Conservation (phyloP, 2,888 invertebrate species). For the Neria commutata region DNA sequence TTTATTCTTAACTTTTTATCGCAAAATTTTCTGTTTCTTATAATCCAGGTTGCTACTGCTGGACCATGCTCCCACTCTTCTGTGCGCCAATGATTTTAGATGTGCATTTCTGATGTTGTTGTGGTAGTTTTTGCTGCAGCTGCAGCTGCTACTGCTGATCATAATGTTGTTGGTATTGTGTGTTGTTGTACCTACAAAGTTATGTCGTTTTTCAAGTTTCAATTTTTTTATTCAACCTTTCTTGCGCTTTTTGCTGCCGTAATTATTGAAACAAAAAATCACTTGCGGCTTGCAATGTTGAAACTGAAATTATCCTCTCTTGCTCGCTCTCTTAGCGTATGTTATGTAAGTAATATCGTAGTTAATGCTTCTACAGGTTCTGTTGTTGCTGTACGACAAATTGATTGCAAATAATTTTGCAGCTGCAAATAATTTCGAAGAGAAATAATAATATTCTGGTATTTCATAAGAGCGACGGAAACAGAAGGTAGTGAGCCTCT, state of each 20-base stretch:
- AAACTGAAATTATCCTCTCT: conserved; percentile 33
- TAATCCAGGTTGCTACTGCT: too few relatives aligned
- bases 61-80: too few relatives aligned
- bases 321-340: background rate
- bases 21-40: too few relatives aligned
- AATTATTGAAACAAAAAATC: conserved; percentile 26
- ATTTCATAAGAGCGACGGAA: too few relatives aligned
- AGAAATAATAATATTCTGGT: too few relatives aligned
- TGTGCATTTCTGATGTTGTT: background rate
- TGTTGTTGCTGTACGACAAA: background rate
- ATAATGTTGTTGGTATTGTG: too few relatives aligned
- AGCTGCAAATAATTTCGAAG: too few relatives aligned
- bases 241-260: background rate
- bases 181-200: background rate
- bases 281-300: conserved; percentile 35
- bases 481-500: too few relatives aligned
- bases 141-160: too few relatives aligned
- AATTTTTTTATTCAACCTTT: background rate
- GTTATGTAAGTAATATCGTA: background rate
- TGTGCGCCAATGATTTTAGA: too few relatives aligned
- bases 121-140: background rate
- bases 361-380: background rate
- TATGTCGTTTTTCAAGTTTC: conserved; percentile 11
- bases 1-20: too few relatives aligned
- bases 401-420: too few relatives aligned